phyloP scores from a whole-genome alignment of 23 tunicate species.

The Ciona savignyi region DNA sequence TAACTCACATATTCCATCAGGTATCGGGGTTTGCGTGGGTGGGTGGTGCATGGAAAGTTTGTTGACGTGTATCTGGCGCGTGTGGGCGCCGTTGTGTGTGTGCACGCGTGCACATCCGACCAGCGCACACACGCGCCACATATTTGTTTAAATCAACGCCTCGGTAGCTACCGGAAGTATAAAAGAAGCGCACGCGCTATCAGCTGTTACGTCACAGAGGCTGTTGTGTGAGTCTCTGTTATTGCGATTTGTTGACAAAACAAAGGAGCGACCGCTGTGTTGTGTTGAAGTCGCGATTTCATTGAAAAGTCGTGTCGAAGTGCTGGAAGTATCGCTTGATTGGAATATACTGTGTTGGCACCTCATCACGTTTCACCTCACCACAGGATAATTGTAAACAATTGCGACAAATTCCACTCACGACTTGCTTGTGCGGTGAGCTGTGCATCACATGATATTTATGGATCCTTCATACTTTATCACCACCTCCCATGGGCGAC shows the following conservation, averaged over 20 bases:
- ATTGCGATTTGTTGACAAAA: not conserved
- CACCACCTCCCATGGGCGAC: not conserved
- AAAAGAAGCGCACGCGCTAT: not conserved
- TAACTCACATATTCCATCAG: no score
- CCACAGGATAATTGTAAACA: not conserved
- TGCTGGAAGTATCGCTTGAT: no score
- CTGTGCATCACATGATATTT: not conserved
- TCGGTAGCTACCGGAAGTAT: no score
- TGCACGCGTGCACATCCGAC: not conserved
- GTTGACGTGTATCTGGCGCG: not conserved
- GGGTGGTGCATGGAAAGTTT: not conserved
- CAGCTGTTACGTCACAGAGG: constrained; percentile 1
- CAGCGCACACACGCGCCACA: no score
- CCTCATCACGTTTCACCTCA: not conserved
- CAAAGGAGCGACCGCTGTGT: not conserved
- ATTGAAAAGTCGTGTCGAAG: not conserved
- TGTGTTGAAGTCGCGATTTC: not conserved
- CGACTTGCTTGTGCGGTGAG: not conserved
- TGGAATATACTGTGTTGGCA: no score
- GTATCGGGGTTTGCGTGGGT: no score
- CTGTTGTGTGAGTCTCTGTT: not conserved
- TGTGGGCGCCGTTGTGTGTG: not conserved
- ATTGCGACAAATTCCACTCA: not conserved
- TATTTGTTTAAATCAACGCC: no score
- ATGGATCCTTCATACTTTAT: not conserved